These are phyloP conservation scores for Bacillus rossius DNA, from an alignment of 1,140 invertebrate species.

Conservation along the genomic window DNA sequence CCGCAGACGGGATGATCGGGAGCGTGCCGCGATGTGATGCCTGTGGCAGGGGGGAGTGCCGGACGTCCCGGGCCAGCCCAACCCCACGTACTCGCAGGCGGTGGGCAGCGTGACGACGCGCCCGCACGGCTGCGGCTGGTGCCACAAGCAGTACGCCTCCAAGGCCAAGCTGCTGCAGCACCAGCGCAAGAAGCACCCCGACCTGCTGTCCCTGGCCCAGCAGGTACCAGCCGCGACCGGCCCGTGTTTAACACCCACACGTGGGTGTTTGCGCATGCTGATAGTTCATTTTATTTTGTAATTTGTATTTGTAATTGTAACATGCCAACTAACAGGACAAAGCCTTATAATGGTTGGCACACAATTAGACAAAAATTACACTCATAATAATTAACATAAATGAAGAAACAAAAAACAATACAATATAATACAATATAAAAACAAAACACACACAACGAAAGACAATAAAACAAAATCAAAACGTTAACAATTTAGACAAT, in stretches of 20 bases:
- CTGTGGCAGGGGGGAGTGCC: conserved; percentile 34
- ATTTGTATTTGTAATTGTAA: background rate
- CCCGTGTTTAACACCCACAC: background rate
- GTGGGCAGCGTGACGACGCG: conserved; percentile 67
- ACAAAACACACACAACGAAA: too few species aligned
- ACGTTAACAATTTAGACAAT: background rate
- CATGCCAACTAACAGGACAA: too few species aligned
- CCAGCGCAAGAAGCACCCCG: conserved; percentile 67
- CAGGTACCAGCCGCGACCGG: conserved; percentile 20
- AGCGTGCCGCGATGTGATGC: too few species aligned
- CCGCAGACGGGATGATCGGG: too few species aligned
- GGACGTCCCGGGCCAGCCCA: conserved; percentile 45
- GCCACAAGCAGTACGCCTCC: conserved; percentile 79
- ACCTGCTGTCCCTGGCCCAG: conserved; percentile 37
- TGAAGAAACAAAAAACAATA: too few species aligned
- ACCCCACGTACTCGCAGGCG: conserved; percentile 61
- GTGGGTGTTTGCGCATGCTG: background rate
- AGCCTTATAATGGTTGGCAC: too few species aligned
- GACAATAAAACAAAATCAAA: too few species aligned
- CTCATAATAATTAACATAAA: too few species aligned
- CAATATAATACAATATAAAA: too few species aligned
- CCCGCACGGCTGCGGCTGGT: conserved; percentile 72
- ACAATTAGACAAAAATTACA: too few species aligned
- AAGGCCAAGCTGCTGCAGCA: conserved; percentile 78
- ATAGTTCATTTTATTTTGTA: background rate